Evolutionary conservation across 2,888 invertebrate species (phyloP), one percentile per base, ranked within the genome.

Genomic region (Lepeophtheirus nordmannii): DNA sequence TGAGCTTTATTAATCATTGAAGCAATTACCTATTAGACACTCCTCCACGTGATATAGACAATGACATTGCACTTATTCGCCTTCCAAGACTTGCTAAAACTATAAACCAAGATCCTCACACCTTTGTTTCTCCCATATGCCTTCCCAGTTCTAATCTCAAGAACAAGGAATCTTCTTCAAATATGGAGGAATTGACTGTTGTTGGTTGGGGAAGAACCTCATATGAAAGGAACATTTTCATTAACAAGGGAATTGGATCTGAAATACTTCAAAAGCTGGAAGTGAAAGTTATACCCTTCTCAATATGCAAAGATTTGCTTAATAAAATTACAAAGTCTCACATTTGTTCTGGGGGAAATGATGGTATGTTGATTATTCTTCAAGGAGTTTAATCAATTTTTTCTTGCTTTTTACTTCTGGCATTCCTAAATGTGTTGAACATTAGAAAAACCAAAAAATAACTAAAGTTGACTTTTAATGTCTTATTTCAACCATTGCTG

Each of bases 11-110:
- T n/a, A 46, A n/a, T 5, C 17, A 46, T 46, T 17, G 53, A 46
- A 17, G 2, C 8, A n/a, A 5, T n/a, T 46, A 17, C 53, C 14
- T 46, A 46, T 46, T 5, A n/a, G 53, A 46, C 1, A 46, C 53
- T 46, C 8, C 53, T 46, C 1, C 53, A 14, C 53, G 5, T 8
- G 8, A 10, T 10, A n/a, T 17, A 12, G 37, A 56, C 9, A 22
- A 63, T 37, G 63, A 63, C 63, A 63, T 63, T 53, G 63, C 63
- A 8, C 37, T 63, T 20, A 63, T 63, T 30, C 14, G 56, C 1
- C 63, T 63, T 22, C 20, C 22, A 12, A 23, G 37, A 46, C 30
- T 30, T 10, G 23, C 30, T 10, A 37, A 8, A 1, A 63, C 63
- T 22, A 56, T 56, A 17, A 14, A 37, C 3, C 53, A 63, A 30